Evolutionary conservation across 2,888 invertebrate species (phyloP).

Genomic region (Melangyna quadrimaculata): DNA sequence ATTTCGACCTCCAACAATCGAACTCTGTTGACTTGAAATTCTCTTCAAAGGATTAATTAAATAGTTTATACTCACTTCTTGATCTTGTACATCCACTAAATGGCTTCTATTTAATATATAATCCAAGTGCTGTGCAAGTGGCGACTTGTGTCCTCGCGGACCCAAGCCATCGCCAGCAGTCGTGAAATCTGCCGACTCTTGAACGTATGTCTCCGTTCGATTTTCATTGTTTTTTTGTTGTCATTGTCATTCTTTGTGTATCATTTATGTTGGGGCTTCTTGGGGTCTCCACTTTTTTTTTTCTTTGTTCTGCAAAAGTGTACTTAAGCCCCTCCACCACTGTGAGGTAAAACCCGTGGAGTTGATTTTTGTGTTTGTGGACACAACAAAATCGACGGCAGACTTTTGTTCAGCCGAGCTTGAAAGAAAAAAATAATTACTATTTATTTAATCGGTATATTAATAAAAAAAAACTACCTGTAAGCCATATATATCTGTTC

Average conservation of each 20-base stretch:
- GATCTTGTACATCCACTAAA: no score
- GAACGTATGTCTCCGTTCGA: constrained; percentile 62
- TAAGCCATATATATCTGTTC: neutral
- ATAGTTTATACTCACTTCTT: neutral
- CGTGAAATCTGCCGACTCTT: constrained; percentile 61
- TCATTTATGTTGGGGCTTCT: constrained; percentile 37
- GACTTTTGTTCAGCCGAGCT: neutral
- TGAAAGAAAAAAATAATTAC: neutral
- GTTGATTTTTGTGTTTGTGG: neutral
- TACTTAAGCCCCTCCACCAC: constrained; percentile 60
- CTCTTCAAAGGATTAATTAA: neutral
- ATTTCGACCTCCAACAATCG: neutral
- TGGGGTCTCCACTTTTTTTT: constrained; percentile 17
- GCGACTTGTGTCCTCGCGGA: constrained; percentile 61
- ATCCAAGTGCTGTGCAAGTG: constrained; percentile 45
- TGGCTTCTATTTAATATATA: no score
- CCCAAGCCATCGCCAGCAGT: constrained; percentile 64
- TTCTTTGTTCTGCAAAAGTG: neutral
- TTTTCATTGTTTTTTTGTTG: constrained; percentile 20
- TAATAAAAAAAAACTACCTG: neutral
- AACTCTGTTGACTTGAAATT: no score
- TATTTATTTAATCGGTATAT: neutral
- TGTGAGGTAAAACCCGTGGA: constrained; percentile 61
- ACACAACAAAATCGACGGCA: neutral
- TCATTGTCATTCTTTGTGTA: constrained; percentile 40